phyloP scores from a whole-genome alignment of 2,888 invertebrate species.

The Cataglyphis rosenhaueri region DNA sequence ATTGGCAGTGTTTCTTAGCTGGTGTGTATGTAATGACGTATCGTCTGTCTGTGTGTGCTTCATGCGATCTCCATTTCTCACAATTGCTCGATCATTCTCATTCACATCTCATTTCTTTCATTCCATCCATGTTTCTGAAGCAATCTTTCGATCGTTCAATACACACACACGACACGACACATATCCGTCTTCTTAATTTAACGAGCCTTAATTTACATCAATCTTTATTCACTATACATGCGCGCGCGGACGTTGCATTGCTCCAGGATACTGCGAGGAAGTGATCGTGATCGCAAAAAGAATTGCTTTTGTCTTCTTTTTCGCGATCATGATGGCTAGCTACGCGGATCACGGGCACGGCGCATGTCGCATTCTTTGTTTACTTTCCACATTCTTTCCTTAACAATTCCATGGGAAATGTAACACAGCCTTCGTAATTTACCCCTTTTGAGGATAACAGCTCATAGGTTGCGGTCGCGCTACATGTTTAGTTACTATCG shows the following conservation, averaged over 20 bases:
- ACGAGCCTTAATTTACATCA: conserved; percentile 77
- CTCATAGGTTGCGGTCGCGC: conserved; percentile 64
- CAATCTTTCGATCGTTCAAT: conserved; percentile 5
- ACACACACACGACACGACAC: conserved; percentile 62
- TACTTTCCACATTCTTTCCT: conserved; percentile 15
- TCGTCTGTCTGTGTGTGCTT: conserved; percentile 65
- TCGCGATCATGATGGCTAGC: conserved; percentile 54
- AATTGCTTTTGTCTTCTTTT: conserved; percentile 12
- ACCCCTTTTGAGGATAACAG: conserved; percentile 74
- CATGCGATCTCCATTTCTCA: conserved; percentile 33
- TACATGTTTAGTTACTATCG: conserved; percentile 51
- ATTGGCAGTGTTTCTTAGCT: conserved; percentile 85
- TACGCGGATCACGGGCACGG: conserved; percentile 57
- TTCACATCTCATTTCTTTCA: conserved; percentile 1
- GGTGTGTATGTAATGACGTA: conserved; percentile 80
- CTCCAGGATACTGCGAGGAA: conserved; percentile 47
- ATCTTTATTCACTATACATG: conserved; percentile 74
- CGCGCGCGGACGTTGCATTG: conserved; percentile 66
- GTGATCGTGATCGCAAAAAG: conserved; percentile 55
- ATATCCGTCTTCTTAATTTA: conserved; percentile 24
- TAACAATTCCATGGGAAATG: conserved; percentile 65
- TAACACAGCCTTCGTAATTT: conserved; percentile 80
- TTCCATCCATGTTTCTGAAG: not conserved
- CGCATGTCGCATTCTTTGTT: conserved; percentile 25
- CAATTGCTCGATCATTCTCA: conserved; percentile 37